Percentiles rank a stretch among this genome's conserved stretches.
These are phyloP conservation scores for Mormyrus proboscirostris DNA, from an alignment of 2,797 vertebrate species.

Conservation along the genomic window DNA sequence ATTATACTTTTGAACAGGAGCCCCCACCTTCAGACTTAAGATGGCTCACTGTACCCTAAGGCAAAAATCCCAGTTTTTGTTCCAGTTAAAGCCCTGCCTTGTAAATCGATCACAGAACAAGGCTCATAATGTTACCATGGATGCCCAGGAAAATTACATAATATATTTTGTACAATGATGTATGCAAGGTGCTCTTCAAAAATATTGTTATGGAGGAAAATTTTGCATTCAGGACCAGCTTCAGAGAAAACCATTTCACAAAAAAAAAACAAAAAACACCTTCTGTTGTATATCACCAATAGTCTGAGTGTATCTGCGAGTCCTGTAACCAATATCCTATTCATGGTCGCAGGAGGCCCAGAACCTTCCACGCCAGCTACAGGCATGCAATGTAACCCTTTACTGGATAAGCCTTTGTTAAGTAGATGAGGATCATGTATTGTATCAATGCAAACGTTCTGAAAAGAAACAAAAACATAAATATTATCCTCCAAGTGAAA, in stretches of 20 bases:
- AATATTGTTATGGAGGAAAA: background rate
- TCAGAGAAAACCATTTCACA: background rate
- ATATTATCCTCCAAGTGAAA: background rate
- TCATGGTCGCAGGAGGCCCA: background rate
- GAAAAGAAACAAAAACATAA: background rate
- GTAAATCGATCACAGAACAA: constrained; percentile 4
- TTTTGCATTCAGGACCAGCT: background rate
- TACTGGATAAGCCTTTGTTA: background rate
- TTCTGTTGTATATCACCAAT: background rate
- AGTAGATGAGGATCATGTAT: background rate
- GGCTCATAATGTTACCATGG: background rate
- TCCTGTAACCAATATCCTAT: background rate
- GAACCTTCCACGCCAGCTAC: background rate
- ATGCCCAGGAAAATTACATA: background rate
- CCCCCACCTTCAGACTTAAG: background rate
- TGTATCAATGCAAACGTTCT: background rate
- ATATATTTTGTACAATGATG: background rate
- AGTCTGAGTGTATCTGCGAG: background rate
- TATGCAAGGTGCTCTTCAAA: background rate
- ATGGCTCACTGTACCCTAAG: background rate
- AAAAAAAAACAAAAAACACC: background rate
- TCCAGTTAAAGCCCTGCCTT: background rate
- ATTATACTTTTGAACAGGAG: background rate
- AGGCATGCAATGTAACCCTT: background rate
- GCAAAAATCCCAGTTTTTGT: constrained; percentile 9